phyloP scores from a whole-genome alignment of 1,140 invertebrate genomes.

The Aphelenchoides avenae region DNA sequence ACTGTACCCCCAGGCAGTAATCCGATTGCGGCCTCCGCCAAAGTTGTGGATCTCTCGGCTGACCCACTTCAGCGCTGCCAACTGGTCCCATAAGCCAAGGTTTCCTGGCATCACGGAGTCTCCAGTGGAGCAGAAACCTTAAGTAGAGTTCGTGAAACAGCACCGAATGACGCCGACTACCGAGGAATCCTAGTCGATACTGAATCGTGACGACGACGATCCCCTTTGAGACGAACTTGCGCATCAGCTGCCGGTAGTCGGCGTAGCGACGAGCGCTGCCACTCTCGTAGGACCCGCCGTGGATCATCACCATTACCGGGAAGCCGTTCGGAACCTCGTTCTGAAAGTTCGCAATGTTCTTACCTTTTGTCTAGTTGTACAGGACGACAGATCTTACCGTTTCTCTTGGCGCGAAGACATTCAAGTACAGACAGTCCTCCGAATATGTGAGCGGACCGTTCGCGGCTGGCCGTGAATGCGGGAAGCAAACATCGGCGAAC shows the following conservation, averaged over 20 bases:
- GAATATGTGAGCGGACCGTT: constrained; percentile 13
- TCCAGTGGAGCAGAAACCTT: constrained; percentile 11
- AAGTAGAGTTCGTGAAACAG: too few species aligned
- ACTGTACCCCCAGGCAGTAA: constrained; percentile 85
- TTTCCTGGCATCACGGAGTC: constrained; percentile 3
- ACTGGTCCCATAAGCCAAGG: constrained; percentile 13
- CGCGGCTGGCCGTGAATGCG: constrained; percentile 10
- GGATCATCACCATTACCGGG: constrained; percentile 29
- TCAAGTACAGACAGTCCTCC: constrained; percentile 41
- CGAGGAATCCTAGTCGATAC: constrained; percentile 38
- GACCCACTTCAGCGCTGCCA: constrained; percentile 72
- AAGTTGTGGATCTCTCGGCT: constrained; percentile 75
- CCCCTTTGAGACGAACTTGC: constrained; percentile 40
- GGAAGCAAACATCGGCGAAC: constrained; percentile 13
- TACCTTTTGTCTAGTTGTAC: background rate
- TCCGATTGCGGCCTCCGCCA: constrained; percentile 84
- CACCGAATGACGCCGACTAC: constrained; percentile 19
- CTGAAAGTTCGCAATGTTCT: background rate
- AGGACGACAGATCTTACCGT: background rate
- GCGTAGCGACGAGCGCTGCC: constrained; percentile 17
- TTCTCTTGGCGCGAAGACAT: constrained; percentile 25
- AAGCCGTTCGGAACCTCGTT: background rate
- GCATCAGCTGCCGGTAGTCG: constrained; percentile 21
- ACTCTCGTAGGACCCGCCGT: constrained; percentile 40
- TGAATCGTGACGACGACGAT: constrained; percentile 40